Conservation (phyloP, 2,797 vertebrate species). For the Epinephelus malabaricus region DNA sequence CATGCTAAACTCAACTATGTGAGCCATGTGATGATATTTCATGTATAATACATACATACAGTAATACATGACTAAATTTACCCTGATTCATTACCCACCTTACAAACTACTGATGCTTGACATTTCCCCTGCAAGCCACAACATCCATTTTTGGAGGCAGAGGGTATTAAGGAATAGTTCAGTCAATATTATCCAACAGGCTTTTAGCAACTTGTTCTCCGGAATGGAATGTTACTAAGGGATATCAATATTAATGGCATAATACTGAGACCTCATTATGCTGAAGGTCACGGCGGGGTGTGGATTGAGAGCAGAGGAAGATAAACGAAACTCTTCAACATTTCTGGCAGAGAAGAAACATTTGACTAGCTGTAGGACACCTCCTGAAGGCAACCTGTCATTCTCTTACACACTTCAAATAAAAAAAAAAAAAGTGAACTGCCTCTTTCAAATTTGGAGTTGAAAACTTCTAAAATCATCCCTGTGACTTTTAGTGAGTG, state of each 20-base stretch:
- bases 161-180: conserved; percentile 40
- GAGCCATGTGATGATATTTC: neutral
- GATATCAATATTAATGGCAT: conserved; percentile 81
- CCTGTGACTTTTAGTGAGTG: conserved; percentile 43
- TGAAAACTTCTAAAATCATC: conserved; percentile 34
- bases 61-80: conserved; percentile 7
- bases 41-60: conserved; percentile 26
- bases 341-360: conserved; percentile 67
- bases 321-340: conserved; percentile 61
- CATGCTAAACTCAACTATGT: conserved; percentile 5
- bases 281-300: conserved; percentile 73
- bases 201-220: conserved; percentile 53
- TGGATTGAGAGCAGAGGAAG: conserved; percentile 61
- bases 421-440: neutral
- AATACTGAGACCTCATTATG: conserved; percentile 77
- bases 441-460: conserved; percentile 15
- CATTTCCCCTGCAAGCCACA: conserved; percentile 12
- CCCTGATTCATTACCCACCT: neutral
- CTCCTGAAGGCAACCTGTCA: conserved; percentile 60
- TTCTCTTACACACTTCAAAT: conserved; percentile 20
- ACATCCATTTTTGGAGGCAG: conserved; percentile 32
- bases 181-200: conserved; percentile 58
- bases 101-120: conserved; percentile 26
- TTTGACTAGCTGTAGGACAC: conserved; percentile 39
- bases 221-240: conserved; percentile 40